Evolutionary conservation across 2,888 invertebrate species (phyloP).

Genomic region (Parapristionchus giblindavisi): DNA sequence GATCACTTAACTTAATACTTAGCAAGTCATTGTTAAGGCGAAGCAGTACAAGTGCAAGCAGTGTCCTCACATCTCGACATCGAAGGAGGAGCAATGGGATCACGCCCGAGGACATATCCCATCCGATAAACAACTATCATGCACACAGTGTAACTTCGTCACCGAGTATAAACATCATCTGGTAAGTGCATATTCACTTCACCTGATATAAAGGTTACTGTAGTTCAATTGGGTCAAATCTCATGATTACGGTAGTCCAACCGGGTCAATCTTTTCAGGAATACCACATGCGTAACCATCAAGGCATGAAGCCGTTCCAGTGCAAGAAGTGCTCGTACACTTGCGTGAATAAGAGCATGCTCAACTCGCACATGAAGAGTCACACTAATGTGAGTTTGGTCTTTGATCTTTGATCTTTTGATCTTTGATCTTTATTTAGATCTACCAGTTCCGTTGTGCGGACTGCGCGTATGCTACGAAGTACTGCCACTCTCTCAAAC

Average conservation of each 20-base stretch:
- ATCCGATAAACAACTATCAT: slow-evolving; percentile 87
- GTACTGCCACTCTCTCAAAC: slow-evolving; percentile 94
- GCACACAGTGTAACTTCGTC: slow-evolving; percentile 92
- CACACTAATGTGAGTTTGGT: slow-evolving; percentile 76
- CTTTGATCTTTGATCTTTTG: background rate
- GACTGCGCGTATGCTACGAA: slow-evolving; percentile 96
- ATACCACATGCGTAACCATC: slow-evolving; percentile 93
- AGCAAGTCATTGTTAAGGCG: slow-evolving; percentile 52
- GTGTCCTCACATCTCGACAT: slow-evolving; percentile 82
- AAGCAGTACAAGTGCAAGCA: slow-evolving; percentile 92
- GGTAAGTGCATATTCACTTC: no score
- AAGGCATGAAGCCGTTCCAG: slow-evolving; percentile 84
- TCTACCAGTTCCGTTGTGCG: slow-evolving; percentile 79
- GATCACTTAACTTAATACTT: background rate
- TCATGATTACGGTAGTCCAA: no score
- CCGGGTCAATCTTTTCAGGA: slow-evolving; percentile 74
- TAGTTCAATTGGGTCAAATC: no score
- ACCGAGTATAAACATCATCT: slow-evolving; percentile 98
- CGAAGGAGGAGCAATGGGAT: slow-evolving; percentile 84
- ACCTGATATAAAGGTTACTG: no score
- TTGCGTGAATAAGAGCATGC: slow-evolving; percentile 98
- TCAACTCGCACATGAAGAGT: slow-evolving; percentile 95
- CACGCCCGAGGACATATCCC: slow-evolving; percentile 90
- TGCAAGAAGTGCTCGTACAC: slow-evolving; percentile 67
- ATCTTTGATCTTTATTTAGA: slow-evolving; percentile 3